These are phyloP conservation scores for Pseudochromis fuscus DNA, from an alignment of 2,797 vertebrate species.

Conservation along the genomic window DNA sequence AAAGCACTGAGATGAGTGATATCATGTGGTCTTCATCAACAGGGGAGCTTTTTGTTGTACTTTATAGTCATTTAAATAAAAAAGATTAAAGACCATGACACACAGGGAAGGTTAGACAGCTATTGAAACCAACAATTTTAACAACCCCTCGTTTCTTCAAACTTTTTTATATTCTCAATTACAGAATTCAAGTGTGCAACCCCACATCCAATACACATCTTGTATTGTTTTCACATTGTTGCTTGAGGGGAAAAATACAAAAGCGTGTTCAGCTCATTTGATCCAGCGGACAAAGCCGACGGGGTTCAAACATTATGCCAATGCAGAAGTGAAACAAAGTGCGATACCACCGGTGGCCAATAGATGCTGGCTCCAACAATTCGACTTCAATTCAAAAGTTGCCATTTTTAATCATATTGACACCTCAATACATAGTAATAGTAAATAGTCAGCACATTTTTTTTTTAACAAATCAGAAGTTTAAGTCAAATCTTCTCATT, in stretches of 20 bases:
- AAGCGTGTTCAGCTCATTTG: not conserved
- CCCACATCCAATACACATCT: not conserved
- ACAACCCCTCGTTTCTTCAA: constrained; percentile 26
- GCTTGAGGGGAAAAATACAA: not conserved
- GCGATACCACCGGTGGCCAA: too few relatives aligned
- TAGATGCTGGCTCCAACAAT: too few relatives aligned
- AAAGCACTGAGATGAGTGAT: constrained; percentile 77
- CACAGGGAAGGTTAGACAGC: constrained; percentile 58
- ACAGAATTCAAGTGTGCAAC: constrained; percentile 7
- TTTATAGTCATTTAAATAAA: constrained; percentile 66
- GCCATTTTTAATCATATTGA: too few relatives aligned
- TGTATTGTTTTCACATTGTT: not conserved
- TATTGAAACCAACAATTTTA: constrained; percentile 47
- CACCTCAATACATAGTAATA: too few relatives aligned
- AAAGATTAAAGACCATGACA: constrained; percentile 73
- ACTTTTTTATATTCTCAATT: not conserved
- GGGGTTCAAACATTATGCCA: not conserved
- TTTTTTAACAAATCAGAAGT: too few relatives aligned
- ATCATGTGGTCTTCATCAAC: constrained; percentile 78
- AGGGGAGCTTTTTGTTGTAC: constrained; percentile 67
- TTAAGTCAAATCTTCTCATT: too few relatives aligned
- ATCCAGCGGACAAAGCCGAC: not conserved
- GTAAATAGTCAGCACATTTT: too few relatives aligned
- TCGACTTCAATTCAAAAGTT: too few relatives aligned
- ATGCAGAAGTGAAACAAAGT: too few relatives aligned